These are phyloP conservation scores for Hucho hucho DNA, from an alignment of 2,113 vertebrate species.

Conservation along the genomic window DNA sequence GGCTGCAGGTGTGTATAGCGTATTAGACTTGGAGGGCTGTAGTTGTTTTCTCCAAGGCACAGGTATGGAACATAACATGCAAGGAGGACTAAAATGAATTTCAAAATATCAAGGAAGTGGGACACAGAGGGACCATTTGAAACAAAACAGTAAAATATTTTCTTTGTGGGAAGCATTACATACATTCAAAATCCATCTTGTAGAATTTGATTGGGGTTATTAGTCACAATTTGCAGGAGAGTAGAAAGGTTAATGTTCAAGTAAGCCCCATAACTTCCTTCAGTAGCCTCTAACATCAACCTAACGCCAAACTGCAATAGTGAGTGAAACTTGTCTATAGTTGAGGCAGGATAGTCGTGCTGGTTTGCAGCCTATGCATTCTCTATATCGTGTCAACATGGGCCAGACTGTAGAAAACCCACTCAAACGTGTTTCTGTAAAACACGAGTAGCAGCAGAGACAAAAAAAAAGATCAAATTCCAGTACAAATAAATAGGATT, in stretches of 20 bases:
- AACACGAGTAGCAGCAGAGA: not conserved
- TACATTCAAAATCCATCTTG: constrained; percentile 46
- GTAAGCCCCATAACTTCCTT: not conserved
- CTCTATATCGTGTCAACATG: not conserved
- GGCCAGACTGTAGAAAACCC: not conserved
- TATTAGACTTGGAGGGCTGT: not conserved
- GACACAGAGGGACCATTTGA: constrained; percentile 29
- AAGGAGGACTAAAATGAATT: constrained; percentile 12
- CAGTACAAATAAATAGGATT: not conserved
- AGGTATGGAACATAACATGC: not conserved
- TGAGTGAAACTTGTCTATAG: not conserved
- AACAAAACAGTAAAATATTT: constrained; percentile 1
- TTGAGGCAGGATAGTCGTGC: not conserved
- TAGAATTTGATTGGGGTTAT: constrained; percentile 15
- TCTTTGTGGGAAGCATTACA: constrained; percentile 13
- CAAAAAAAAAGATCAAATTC: not conserved
- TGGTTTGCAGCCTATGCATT: not conserved
- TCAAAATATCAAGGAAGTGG: constrained; percentile 4
- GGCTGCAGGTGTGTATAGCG: not conserved
- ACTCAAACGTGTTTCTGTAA: not conserved
- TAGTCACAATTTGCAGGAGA: constrained; percentile 16
- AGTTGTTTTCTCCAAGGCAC: not conserved
- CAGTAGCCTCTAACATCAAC: not conserved
- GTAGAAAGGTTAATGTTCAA: constrained; percentile 4
- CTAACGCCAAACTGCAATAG: not conserved